phyloP scores from a whole-genome alignment of 2,888 invertebrate genomes.

The Notocelia uddmanniana region DNA sequence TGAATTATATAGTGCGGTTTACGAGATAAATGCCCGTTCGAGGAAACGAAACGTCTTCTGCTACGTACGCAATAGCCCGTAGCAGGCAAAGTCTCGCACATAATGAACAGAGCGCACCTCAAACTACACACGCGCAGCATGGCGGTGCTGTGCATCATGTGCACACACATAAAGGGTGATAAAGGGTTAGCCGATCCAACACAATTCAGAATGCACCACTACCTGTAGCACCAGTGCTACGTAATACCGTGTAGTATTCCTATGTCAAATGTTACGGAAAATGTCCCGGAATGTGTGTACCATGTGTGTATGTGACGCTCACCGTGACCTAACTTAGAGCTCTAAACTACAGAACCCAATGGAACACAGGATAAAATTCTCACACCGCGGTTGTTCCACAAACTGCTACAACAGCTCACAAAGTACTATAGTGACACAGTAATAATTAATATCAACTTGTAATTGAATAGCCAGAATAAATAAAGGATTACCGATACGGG shows the following conservation, averaged over 20 bases:
- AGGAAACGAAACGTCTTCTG: neutral
- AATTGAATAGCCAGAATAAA: slow-evolving; percentile 22
- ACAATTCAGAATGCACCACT: too few relatives aligned
- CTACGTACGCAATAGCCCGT: neutral
- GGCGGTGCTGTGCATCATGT: neutral
- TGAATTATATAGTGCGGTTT: neutral
- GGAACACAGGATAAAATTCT: neutral
- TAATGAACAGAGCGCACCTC: neutral
- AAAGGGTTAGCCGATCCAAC: neutral
- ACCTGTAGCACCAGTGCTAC: too few relatives aligned
- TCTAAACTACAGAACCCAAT: too few relatives aligned
- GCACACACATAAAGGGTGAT: too few relatives aligned
- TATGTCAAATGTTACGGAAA: too few relatives aligned
- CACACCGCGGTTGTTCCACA: neutral
- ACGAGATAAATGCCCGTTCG: neutral
- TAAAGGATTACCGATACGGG: neutral
- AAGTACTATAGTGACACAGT: neutral
- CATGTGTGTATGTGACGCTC: too few relatives aligned
- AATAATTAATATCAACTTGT: neutral
- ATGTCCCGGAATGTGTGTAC: too few relatives aligned
- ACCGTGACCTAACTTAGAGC: too few relatives aligned
- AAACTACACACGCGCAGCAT: too few relatives aligned
- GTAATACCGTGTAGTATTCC: too few relatives aligned
- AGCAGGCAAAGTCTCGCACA: neutral
- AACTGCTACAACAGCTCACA: neutral